Percentiles rank a stretch among this genome's conserved stretches.
Evolutionary conservation across 1,140 invertebrate genomes (phyloP).

Genomic region (Melipona quadrifasciata): DNA sequence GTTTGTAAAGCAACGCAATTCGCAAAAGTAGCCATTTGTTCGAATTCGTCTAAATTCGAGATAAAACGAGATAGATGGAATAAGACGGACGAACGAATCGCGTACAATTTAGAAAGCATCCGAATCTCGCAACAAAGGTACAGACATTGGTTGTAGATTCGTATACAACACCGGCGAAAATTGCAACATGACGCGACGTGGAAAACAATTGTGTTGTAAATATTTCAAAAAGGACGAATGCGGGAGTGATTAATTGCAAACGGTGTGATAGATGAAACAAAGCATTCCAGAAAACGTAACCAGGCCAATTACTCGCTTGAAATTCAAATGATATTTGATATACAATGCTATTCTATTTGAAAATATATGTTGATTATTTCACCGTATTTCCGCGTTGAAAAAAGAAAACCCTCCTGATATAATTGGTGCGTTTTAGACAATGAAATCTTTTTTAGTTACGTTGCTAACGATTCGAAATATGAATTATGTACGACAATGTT

Average conservation of each 20-base stretch:
- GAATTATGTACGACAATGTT: neutral
- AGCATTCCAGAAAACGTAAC: neutral
- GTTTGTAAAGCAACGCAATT: too few relatives aligned
- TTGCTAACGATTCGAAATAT: too few relatives aligned
- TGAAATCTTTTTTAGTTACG: neutral
- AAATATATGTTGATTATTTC: neutral
- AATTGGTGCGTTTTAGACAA: neutral
- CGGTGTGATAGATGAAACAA: neutral
- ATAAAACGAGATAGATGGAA: too few relatives aligned
- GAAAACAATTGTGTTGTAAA: neutral
- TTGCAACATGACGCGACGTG: too few relatives aligned
- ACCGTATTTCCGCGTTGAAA: neutral
- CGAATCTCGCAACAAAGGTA: too few relatives aligned
- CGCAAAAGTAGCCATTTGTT: too few relatives aligned
- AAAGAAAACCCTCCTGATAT: neutral
- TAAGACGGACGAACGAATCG: too few relatives aligned
- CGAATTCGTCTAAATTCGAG: too few relatives aligned
- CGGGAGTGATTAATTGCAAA: neutral
- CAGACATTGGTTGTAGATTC: too few relatives aligned
- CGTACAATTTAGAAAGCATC: too few relatives aligned
- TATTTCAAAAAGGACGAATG: neutral
- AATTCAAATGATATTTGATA: neutral
- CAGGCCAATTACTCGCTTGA: neutral
- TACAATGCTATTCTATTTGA: too few relatives aligned
- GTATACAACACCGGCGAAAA: neutral